Base-by-base conservation (phyloP, 30 jellyfish, hydroid and myxozoan species). In the Hydractinia echinata region DNA sequence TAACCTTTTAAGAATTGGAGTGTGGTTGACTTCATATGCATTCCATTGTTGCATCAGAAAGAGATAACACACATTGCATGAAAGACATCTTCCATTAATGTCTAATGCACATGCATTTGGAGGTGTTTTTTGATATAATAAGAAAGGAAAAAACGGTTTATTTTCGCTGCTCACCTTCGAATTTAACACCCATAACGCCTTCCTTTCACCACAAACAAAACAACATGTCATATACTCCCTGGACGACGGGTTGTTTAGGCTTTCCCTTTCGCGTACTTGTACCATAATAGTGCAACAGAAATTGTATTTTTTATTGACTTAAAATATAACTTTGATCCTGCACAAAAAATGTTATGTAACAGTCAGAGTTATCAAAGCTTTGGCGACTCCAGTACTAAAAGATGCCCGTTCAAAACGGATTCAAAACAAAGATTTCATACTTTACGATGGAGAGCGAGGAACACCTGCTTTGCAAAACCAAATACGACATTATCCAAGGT, bases 11-110 rank as follows among this genome's bases (percentile, higher is more conserved):
- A 76, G 61, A 19, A 81, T 48, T 4, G 97, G 97, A 5, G 97
- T 89, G 44, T 81, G 83, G 21, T 66, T 81, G 21, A 56, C 79
- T 66, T 89, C 95, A 68, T 79, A 89, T 20, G 97, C 66, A 58
- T 81, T 81, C 97, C 97, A 89, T 86, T 89, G 97, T 69, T 89
- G 97, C 54, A 89, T 76, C 54, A 89, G 83, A 76, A 89, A 89
- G 72, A 93, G 83, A 62, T 84, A 84, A 53, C 97, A 89, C 14
- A 89, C 92, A 81, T 89, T 83, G 77, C 97, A 89, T 9, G 88
- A 86, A 7, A 30, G 66, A 52, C 68, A 73, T 53, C 55, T 56
- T 5, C 89, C 97, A 21, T 89, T 84, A 4, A 7, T 54, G 16
- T 72, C 85, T 30, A 55, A 50, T 13, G 30, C 74, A 13, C 61